phyloP scores from a whole-genome alignment of 2,888 invertebrate species.

The Pyrocoelia pectoralis region DNA sequence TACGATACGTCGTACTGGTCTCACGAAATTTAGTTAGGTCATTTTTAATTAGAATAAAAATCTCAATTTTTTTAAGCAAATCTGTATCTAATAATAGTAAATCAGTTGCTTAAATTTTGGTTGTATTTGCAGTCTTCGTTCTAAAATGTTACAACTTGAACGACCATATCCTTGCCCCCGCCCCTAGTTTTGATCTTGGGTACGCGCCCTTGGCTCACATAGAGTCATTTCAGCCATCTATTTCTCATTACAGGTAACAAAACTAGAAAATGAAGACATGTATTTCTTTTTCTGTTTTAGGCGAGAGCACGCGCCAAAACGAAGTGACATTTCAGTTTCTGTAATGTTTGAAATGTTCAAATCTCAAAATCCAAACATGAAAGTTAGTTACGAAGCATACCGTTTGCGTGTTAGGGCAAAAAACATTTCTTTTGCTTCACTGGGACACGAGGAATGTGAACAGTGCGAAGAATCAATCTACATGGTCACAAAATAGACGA shows the following conservation, averaged over 20 bases:
- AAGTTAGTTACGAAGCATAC: constrained; percentile 25
- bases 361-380: constrained; percentile 20
- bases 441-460: constrained; percentile 36
- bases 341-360: constrained; percentile 11
- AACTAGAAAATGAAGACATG: neutral
- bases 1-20: too few relatives aligned
- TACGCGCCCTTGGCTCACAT: too few relatives aligned
- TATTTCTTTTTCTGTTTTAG: neutral
- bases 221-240: neutral
- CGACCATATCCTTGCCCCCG: too few relatives aligned
- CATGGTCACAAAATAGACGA: constrained; percentile 11
- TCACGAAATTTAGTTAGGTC: too few relatives aligned
- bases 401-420: constrained; percentile 21
- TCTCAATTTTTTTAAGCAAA: too few relatives aligned
- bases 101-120: too few relatives aligned
- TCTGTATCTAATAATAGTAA: too few relatives aligned
- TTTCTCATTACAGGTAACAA: neutral
- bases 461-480: constrained; percentile 24
- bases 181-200: too few relatives aligned
- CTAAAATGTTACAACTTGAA: too few relatives aligned
- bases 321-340: constrained; percentile 12
- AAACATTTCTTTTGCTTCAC: constrained; percentile 34
- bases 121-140: too few relatives aligned
- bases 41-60: too few relatives aligned
- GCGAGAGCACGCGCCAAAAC: constrained; percentile 14